Evolutionary conservation across 2,113 vertebrate genomes (phyloP).

Genomic region (Eclectus roratus): DNA sequence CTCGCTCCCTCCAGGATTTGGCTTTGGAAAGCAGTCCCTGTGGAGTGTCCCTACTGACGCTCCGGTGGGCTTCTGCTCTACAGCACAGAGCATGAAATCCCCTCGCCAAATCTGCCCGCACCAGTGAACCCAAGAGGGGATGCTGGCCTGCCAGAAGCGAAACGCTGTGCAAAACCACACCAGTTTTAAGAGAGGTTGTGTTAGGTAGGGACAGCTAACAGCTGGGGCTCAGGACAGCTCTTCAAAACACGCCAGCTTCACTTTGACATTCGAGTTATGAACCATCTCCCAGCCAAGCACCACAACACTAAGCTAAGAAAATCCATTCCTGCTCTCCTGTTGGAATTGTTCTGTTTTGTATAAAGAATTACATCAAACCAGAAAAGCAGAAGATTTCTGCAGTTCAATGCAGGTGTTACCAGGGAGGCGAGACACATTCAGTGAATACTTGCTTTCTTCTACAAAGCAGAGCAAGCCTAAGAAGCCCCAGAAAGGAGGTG

Average conservation of each 20-base stretch:
- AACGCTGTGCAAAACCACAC: not conserved
- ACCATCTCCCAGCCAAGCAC: not conserved
- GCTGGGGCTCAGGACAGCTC: not conserved
- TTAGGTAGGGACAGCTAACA: not conserved
- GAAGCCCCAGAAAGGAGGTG: not conserved
- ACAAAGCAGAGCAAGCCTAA: not conserved
- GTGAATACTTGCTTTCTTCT: not conserved
- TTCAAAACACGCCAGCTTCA: not conserved
- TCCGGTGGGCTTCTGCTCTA: not conserved
- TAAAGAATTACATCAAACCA: not conserved
- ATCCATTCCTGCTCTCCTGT: not conserved
- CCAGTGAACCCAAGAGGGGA: not conserved
- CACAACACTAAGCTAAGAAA: not conserved
- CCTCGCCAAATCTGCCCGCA: not conserved
- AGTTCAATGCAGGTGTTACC: not conserved
- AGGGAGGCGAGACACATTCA: not conserved
- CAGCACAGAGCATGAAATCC: not conserved
- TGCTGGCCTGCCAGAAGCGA: not conserved
- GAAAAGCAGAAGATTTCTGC: not conserved
- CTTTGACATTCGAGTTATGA: not conserved
- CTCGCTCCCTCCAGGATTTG: not conserved
- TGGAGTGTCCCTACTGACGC: fast-evolving
- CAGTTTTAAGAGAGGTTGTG: not conserved
- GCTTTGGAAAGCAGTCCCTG: not conserved
- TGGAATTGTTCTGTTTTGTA: not conserved